These are phyloP conservation scores for Rhegmatorhina hoffmannsi DNA, from an alignment of 2,113 vertebrate genomes.

Conservation along the genomic window DNA sequence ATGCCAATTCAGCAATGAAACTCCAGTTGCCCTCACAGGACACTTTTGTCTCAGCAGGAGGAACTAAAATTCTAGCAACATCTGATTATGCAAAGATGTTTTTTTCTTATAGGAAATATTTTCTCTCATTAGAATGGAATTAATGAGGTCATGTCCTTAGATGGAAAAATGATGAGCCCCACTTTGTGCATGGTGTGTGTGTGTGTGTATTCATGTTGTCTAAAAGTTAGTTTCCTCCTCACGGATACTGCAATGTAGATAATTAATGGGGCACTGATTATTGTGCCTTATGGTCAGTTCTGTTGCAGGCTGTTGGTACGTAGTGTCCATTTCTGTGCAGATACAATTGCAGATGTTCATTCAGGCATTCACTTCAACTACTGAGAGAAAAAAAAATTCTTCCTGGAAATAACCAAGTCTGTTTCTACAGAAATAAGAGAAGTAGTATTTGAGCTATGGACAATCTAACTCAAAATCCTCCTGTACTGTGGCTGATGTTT, in stretches of 20 bases:
- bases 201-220: neutral
- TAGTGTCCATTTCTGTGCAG: neutral
- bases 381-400: neutral
- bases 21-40: neutral
- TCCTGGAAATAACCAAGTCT: neutral
- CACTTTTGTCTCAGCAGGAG: neutral
- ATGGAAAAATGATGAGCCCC: neutral
- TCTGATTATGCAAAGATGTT: neutral
- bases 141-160: neutral
- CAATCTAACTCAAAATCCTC: neutral
- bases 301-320: neutral
- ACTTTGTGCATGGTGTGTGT: neutral
- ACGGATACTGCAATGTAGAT: conserved; percentile 2
- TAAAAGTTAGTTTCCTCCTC: neutral
- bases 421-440: neutral
- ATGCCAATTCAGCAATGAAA: neutral
- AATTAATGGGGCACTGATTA: neutral
- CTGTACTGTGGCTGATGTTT: neutral
- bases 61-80: neutral
- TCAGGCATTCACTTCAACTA: neutral
- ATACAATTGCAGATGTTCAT: neutral
- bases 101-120: neutral
- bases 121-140: neutral
- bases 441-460: neutral
- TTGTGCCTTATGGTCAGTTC: neutral